A percentile compares a stretch with the other conserved stretches of the same genome.
Evolutionary conservation across 2,113 vertebrate genomes (phyloP).

Genomic region (Tupaia chinensis): DNA sequence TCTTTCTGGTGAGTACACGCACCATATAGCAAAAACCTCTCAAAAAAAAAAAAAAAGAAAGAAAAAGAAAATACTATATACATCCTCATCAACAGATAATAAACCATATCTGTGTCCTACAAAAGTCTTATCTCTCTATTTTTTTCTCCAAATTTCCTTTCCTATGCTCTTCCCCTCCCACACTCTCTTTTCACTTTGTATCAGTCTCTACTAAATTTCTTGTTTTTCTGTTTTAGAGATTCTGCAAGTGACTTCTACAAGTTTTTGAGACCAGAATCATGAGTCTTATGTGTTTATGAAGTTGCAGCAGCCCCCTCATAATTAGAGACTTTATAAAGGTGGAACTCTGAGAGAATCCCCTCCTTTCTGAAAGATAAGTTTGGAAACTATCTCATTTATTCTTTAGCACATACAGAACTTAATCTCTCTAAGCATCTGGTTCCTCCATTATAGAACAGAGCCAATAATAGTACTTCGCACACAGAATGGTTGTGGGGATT

Average conservation of each 20-base stretch:
- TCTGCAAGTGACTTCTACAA: not conserved
- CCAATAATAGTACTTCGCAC: not conserved
- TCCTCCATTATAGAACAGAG: slow-evolving; percentile 9
- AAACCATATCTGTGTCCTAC: too few relatives aligned
- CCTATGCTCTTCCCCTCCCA: too few relatives aligned
- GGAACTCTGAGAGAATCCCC: not conserved
- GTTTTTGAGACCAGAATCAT: not conserved
- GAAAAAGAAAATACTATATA: too few relatives aligned
- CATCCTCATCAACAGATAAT: too few relatives aligned
- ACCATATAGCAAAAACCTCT: too few relatives aligned
- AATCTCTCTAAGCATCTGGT: slow-evolving; percentile 13
- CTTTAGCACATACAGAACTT: not conserved
- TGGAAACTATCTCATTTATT: slow-evolving; percentile 26
- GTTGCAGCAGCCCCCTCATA: not conserved
- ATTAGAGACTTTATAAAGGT: slow-evolving; percentile 19
- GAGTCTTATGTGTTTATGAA: not conserved
- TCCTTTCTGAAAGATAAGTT: not conserved
- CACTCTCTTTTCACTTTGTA: not conserved
- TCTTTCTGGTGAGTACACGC: too few relatives aligned
- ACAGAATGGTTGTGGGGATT: not conserved
- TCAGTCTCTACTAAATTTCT: not conserved
- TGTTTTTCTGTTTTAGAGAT: not conserved
- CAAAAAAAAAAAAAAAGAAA: too few relatives aligned
- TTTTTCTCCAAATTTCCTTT: too few relatives aligned
- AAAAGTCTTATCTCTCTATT: too few relatives aligned